Conservation (phyloP, 2,888 invertebrate genomes). For the Siphonodentalium dalli region DNA sequence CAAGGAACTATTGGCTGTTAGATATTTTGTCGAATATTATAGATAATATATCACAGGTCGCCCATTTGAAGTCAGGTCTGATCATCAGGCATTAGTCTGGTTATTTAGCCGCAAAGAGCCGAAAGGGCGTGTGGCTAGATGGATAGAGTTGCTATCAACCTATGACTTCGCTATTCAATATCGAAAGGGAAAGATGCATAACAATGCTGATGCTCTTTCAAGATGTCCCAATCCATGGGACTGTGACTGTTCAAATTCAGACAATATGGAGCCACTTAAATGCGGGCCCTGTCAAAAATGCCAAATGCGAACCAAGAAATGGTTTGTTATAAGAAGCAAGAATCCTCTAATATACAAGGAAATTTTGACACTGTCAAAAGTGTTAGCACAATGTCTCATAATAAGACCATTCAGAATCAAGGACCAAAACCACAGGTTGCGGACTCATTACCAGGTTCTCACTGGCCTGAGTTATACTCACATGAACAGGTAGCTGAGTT, state of each 20-base stretch:
- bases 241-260: constrained; percentile 2
- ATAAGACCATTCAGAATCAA: too few species aligned
- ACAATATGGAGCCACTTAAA: constrained; percentile 7
- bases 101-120: constrained; percentile 19
- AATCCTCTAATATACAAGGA: too few species aligned
- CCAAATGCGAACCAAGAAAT: not conserved
- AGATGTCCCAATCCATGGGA: constrained; percentile 10
- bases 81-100: constrained; percentile 19
- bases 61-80: constrained; percentile 6
- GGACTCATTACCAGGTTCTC: too few species aligned
- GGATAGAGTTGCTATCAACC: constrained; percentile 12
- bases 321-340: too few species aligned
- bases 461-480: too few species aligned
- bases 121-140: constrained; percentile 7
- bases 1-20: constrained; percentile 8
- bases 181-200: constrained; percentile 20
- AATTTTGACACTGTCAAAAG: too few species aligned
- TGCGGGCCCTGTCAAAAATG: constrained; percentile 11
- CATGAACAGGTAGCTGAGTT: too few species aligned
- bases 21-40: too few species aligned
- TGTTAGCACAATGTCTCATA: too few species aligned
- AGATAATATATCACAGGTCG: too few species aligned
- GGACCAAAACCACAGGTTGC: not conserved
- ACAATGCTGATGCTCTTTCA: constrained; percentile 21
- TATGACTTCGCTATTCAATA: constrained; percentile 22